phyloP scores from a whole-genome alignment of 2,888 invertebrate species.

The Cephus rjabovi region DNA sequence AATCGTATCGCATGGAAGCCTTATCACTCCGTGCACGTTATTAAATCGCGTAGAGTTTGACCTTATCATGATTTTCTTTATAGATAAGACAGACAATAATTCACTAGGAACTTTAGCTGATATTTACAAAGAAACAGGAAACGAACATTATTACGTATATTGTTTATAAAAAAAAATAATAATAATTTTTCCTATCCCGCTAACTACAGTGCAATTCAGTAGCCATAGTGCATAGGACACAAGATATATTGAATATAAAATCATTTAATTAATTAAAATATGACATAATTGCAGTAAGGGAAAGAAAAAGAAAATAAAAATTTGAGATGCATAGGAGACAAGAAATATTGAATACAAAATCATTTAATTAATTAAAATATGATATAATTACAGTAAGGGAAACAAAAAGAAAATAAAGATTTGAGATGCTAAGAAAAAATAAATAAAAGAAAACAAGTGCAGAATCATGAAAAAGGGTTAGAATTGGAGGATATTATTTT shows the following conservation, averaged over 20 bases:
- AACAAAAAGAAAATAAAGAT: no score
- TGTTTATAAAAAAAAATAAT: no score
- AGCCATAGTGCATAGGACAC: no score
- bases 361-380: no score
- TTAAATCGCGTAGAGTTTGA: neutral
- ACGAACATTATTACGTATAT: neutral
- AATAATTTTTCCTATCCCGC: no score
- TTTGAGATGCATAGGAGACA: neutral
- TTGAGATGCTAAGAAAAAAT: neutral
- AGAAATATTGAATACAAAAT: no score
- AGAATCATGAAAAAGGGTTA: neutral
- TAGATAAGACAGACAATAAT: neutral
- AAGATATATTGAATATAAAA: no score
- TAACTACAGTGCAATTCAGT: no score
- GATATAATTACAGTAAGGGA: no score
- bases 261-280: no score
- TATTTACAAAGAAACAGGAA: neutral
- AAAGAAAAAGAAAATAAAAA: no score
- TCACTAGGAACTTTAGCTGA: neutral
- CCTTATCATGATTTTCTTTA: neutral
- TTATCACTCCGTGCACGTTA: neutral
- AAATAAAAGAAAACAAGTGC: neutral
- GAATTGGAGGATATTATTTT: neutral
- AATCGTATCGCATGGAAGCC: neutral
- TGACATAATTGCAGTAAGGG: no score